Evolutionary conservation across 2,113 vertebrate species (phyloP), one percentile per base, ranked within the genome.

Genomic region (Geococcyx californianus): DNA sequence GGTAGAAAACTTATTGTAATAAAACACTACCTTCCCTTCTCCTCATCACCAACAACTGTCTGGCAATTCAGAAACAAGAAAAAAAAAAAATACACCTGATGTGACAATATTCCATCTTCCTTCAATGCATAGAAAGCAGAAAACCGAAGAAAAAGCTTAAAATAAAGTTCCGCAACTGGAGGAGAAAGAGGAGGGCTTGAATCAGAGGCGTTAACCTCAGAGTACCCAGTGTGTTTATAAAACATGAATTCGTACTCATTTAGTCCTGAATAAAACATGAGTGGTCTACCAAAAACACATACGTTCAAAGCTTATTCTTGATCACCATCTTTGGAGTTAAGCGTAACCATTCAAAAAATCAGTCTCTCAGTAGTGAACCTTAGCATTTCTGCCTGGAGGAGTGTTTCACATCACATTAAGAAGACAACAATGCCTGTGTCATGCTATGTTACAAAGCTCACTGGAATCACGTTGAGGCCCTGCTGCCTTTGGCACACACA

Each of bases 251-350:
- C n/a, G 34, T 52, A 45, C 8, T 87, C 54, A 70, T 74, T 90
- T 81, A 67, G 1, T 44, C 59, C 29, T 70, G 38, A 94, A 70
- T 64, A 93, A 80, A 70, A 67, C 36, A 88, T 56, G 6, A 95
- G 44, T 69, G 78, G 52, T 54, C 79, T 67, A 94, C 42, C 60
- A 78, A 92, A 93, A 94, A 52, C 60, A 90, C n/a, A 93, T 86
- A 42, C 2, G 38, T 86, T 63, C 4, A 0, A 88, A 93, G 23
- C 36, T 81, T 77, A 40, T 42, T 81, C n/a, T 62, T 69, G 23
- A 64, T 90, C 59, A 85, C 59, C 67, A 76, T 49, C 56, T 72
- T 68, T 6, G 20, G 26, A 94, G 63, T 62, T 76, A 42, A 4
- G 1, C 1, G 4, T 23, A 92, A 38, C 55, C 66, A 34, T 63